These are phyloP conservation scores for Idaea dimidiata DNA, from an alignment of 2,888 invertebrate species.

Conservation along the genomic window DNA sequence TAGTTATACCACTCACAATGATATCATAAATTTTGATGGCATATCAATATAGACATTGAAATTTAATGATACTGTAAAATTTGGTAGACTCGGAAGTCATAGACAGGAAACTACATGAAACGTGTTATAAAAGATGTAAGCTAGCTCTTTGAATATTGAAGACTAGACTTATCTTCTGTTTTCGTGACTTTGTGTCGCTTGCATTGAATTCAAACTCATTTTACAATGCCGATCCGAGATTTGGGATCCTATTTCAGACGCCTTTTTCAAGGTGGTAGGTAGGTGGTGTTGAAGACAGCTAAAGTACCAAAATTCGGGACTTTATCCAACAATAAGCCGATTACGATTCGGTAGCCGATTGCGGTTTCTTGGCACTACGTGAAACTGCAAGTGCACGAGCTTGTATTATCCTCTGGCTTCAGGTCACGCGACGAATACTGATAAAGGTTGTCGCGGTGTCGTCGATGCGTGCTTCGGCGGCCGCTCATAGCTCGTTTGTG, in stretches of 20 bases:
- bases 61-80: constrained; percentile 3
- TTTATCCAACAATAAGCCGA: constrained; percentile 55
- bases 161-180: no score
- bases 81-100: background rate
- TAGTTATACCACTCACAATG: background rate
- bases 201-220: no score
- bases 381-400: constrained; percentile 79
- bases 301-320: constrained; percentile 23
- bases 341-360: constrained; percentile 71
- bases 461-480: constrained; percentile 53
- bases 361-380: constrained; percentile 71
- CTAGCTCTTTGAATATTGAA: no score
- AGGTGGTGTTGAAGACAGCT: no score
- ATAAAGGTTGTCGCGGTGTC: constrained; percentile 49
- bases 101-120: constrained; percentile 5
- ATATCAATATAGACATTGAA: background rate
- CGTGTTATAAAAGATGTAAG: no score
- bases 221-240: no score
- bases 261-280: no score
- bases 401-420: constrained; percentile 71
- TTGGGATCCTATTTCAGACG: no score
- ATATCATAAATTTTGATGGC: constrained; percentile 27
- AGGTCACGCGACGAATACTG: constrained; percentile 69
- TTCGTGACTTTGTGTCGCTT: no score
- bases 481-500: constrained; percentile 51